Percentiles rank a stretch among this genome's conserved stretches.
Conservation (phyloP, 2,797 vertebrate species). For the Atherinosoma microstoma region DNA sequence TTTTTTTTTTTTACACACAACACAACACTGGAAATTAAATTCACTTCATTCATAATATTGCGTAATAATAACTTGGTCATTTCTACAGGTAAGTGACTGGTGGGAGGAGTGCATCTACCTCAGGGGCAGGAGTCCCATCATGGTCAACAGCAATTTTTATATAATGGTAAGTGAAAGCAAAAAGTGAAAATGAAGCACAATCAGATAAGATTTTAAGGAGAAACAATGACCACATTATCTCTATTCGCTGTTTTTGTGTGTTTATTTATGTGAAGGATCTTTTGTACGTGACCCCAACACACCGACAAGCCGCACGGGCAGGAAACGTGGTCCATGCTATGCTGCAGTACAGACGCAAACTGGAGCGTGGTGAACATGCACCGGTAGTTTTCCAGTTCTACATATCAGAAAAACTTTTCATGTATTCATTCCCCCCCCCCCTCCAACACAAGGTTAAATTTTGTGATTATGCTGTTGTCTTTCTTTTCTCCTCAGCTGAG, state of each 20-base stretch:
- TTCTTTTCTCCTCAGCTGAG: slow-evolving; percentile 81
- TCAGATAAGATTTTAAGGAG: neutral
- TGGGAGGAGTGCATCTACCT: slow-evolving; percentile 97
- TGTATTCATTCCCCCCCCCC: neutral
- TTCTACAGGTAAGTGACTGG: slow-evolving; percentile 94
- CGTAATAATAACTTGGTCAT: neutral
- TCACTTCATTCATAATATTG: neutral
- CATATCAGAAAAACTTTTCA: rapidly evolving
- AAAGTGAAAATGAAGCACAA: neutral
- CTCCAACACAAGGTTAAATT: neutral
- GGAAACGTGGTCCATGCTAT: slow-evolving; percentile 91
- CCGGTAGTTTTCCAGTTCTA: slow-evolving; percentile 80
- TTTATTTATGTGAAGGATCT: slow-evolving; percentile 85
- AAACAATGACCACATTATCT: neutral
- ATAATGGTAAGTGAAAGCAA: slow-evolving; percentile 83
- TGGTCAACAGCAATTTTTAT: slow-evolving; percentile 99
- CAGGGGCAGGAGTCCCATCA: slow-evolving; percentile 88
- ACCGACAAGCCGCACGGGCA: slow-evolving; percentile 89
- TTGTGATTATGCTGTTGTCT: neutral
- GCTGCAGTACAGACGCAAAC: slow-evolving; percentile 90
- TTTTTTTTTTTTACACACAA: neutral
- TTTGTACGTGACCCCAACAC: slow-evolving; percentile 86
- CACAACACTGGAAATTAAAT: neutral
- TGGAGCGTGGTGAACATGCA: slow-evolving; percentile 91
- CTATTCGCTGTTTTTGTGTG: neutral